Base-by-base conservation (phyloP, 2,888 invertebrate species). In the Anoncus sp. region DNA sequence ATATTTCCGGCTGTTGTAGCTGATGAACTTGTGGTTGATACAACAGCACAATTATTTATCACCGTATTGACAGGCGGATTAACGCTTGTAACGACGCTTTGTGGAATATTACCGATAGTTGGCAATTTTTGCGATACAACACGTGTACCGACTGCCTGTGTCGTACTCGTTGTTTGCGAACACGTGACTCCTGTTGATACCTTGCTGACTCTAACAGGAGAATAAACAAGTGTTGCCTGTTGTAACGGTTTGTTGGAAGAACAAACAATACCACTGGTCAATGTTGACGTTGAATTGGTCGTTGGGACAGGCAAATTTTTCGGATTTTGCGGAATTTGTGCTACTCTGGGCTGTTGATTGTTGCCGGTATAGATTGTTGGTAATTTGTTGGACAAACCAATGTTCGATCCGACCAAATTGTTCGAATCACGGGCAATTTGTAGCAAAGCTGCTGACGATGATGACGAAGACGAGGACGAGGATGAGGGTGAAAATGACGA, bases 71-170 rank as follows among this genome's bases (percentile, higher is more conserved):
- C 18, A 3, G 22, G n/a, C 2, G 38, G 3, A 2, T 7, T 14
- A 0, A 24, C 47, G 31, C 31, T 63, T 20, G 47, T 16, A 10
- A 4, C 47, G 6, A 80, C 24, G 3, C 84, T 85, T 18, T 85
- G 85, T 35, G 79, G 84, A 10, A 74, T 51, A n/a, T 16, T 51
- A 6, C 73, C 66, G 12, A 79, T 40, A 10, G 57, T 5, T 35
- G 87, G 80, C 49, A 83, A 70, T 67, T 87, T 88, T 59, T 88
- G 88, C 3, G 88, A 85, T 22, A 87, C 81, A 5, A 87, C 86
- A 6, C 88, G 84, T 0, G 87, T 85, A 9, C 85, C 82, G 24
- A 87, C 35, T 9, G 85, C 82, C 69, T 86, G 87, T 2, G 86
- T 86, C 31, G 87, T 84, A 47, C 74, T 87, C 0, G 65, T 87